phyloP scores from a whole-genome alignment of 2,888 invertebrate genomes.

The Eilema sororculum region DNA sequence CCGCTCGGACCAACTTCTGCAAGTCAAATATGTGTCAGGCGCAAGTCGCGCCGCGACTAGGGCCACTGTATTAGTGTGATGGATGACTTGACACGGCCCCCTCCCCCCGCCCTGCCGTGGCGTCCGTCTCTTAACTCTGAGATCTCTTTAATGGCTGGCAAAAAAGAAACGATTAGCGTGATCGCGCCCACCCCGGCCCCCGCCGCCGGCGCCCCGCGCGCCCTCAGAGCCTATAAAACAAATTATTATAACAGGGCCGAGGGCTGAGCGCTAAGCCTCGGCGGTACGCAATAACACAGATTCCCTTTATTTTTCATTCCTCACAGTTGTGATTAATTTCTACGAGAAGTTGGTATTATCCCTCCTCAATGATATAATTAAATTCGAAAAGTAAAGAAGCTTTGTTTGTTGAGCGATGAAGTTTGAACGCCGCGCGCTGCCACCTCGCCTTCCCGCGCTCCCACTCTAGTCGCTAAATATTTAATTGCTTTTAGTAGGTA shows the following conservation, averaged over 20 bases:
- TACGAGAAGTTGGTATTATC: constrained; percentile 50
- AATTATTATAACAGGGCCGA: constrained; percentile 37
- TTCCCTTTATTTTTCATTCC: constrained; percentile 51
- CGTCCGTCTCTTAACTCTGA: constrained; percentile 11
- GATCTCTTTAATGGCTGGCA: constrained; percentile 29
- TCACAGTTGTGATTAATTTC: constrained; percentile 55
- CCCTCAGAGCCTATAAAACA: constrained; percentile 23
- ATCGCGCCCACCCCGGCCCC: background rate
- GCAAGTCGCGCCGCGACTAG: background rate
- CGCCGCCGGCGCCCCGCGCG: background rate
- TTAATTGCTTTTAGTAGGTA: constrained; percentile 26
- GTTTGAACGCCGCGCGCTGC: constrained; percentile 31
- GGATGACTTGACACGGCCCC: constrained; percentile 6
- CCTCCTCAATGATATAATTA: constrained; percentile 57
- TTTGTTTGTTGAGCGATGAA: constrained; percentile 54
- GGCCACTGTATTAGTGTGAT: constrained; percentile 6
- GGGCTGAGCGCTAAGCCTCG: constrained; percentile 14
- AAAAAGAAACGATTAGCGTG: constrained; percentile 31
- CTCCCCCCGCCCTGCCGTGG: background rate
- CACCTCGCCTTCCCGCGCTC: background rate
- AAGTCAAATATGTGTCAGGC: constrained; percentile 13
- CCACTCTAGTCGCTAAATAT: constrained; percentile 18
- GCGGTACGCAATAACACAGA: constrained; percentile 42
- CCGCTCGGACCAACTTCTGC: constrained; percentile 4
- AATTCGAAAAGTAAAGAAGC: constrained; percentile 50